Conservation (phyloP, 1,140 invertebrate species). For the Trachelipus rathkii region DNA sequence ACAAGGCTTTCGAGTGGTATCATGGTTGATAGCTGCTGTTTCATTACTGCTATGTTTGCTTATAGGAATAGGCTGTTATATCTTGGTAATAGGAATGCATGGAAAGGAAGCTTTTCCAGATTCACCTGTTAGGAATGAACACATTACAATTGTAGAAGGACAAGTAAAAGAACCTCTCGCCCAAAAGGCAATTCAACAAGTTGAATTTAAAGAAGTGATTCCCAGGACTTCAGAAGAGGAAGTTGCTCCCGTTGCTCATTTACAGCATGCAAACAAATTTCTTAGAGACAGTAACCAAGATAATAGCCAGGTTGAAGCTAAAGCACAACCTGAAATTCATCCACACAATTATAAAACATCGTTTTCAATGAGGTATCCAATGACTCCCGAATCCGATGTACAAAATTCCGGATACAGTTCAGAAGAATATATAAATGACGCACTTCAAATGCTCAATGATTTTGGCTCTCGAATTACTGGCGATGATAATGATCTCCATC, state of each 20-base stretch:
- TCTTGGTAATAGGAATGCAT: slow-evolving; percentile 34
- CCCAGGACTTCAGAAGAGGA: slow-evolving; percentile 33
- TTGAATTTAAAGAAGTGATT: slow-evolving; percentile 37
- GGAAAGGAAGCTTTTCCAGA: slow-evolving; percentile 34
- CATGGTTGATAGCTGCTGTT: slow-evolving; percentile 36
- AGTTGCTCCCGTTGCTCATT: slow-evolving; percentile 12
- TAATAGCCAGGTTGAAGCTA: background rate
- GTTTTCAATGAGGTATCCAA: background rate
- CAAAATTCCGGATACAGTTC: background rate
- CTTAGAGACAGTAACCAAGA: background rate
- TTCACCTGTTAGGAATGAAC: slow-evolving; percentile 16
- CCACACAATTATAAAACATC: slow-evolving; percentile 15
- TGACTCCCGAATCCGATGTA: slow-evolving; percentile 17
- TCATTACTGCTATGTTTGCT: slow-evolving; percentile 39
- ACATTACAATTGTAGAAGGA: slow-evolving; percentile 32
- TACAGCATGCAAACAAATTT: slow-evolving; percentile 8
- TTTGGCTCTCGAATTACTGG: slow-evolving; percentile 29
- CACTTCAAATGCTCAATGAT: slow-evolving; percentile 33
- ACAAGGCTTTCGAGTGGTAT: slow-evolving; percentile 31
- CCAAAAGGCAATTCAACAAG: slow-evolving; percentile 21
- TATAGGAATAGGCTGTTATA: slow-evolving; percentile 42
- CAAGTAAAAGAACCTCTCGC: slow-evolving; percentile 28
- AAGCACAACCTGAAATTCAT: background rate
- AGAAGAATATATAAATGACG: slow-evolving; percentile 20
- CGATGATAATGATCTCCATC: background rate